Evolutionary conservation across 37 sponge, comb jelly and placozoan species (phyloP).

Genomic region (Diacarnus erythraeanus): DNA sequence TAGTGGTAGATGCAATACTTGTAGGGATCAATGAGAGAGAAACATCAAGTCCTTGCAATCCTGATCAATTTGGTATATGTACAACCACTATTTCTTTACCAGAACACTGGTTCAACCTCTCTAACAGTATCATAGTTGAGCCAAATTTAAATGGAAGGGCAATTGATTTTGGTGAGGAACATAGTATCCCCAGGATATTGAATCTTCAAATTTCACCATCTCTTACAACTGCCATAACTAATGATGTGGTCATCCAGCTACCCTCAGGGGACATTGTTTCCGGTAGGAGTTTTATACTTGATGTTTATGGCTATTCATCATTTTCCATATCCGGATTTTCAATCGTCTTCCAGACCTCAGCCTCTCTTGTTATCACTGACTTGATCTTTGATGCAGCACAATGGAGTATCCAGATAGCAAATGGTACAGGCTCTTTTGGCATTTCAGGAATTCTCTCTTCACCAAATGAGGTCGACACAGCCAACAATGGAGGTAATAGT

Average conservation of each 20-base stretch:
- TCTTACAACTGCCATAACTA: not conserved
- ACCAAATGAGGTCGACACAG: not conserved
- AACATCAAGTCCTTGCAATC: conserved; percentile 19
- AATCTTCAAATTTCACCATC: conserved; percentile 7
- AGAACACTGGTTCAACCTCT: conserved; percentile 24
- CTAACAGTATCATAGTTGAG: not conserved
- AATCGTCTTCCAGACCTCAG: conserved; percentile 2
- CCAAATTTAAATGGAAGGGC: not conserved
- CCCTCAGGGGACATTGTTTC: conserved; percentile 41
- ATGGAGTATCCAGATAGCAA: conserved; percentile 29
- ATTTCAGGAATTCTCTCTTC: conserved; percentile 18
- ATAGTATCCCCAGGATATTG: not conserved
- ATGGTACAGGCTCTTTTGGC: conserved; percentile 20
- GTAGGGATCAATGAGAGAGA: not conserved
- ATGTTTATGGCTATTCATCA: conserved; percentile 36
- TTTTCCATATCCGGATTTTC: conserved; percentile 45
- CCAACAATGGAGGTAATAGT: not conserved
- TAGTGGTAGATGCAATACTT: not conserved
- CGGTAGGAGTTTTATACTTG: conserved; percentile 39
- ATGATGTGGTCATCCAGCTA: conserved; percentile 35
- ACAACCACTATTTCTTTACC: conserved; percentile 39
- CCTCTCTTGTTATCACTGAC: not conserved
- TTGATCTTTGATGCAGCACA: conserved; percentile 6
- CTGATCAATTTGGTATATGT: conserved; percentile 46
- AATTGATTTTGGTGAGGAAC: not conserved